Evolutionary conservation across 2,113 vertebrate genomes (phyloP), one percentile per base, ranked within the genome.

Genomic region (Noturus placidus): DNA sequence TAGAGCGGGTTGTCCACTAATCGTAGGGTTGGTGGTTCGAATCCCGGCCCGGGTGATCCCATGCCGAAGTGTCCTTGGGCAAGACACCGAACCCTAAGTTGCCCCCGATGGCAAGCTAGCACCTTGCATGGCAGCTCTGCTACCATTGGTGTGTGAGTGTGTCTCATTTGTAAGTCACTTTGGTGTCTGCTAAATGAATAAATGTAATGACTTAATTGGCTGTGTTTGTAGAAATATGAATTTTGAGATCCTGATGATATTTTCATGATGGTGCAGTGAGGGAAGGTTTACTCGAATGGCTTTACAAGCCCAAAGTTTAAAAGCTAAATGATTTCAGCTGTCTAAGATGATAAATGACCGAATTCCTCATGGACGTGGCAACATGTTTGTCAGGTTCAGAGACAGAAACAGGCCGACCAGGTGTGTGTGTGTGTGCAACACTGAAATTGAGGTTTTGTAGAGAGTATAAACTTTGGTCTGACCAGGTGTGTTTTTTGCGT

Each of bases 381-480:
- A 27, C 67, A 82, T 30, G 52, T 57, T 87, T 38, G 7, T 82
- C 35, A 82, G 78, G 52, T 67, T 42, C 9, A 56, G 42, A 63
- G 56, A 63, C n/a, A 63, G n/a, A 80, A 85, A 63, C 70, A 85
- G 84, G 14, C 27, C 25, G 10, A n/a, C 77, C 85, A 87, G 85
- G 85, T 82, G 65, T 87, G 54, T 61, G 57, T 77, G 1, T 50
- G 46, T 50, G 50, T 50, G 30, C 35, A 17, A 52, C 1, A n/a
- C 13, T 19, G 4, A 79, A 30, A 30, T 56, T 30, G 15, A 54
- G 54, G 7, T 83, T 38, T 46, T 57, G 42, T 74, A 52, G 52
- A 61, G 57, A 10, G 19, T 4, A 72, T 86, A 89, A 84, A 65
- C 38, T 65, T 63, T 19, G 46, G n/a, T 67, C 59, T 81, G 77